These are phyloP conservation scores for Falco biarmicus DNA, from an alignment of 2,797 vertebrate genomes.

Conservation along the genomic window DNA sequence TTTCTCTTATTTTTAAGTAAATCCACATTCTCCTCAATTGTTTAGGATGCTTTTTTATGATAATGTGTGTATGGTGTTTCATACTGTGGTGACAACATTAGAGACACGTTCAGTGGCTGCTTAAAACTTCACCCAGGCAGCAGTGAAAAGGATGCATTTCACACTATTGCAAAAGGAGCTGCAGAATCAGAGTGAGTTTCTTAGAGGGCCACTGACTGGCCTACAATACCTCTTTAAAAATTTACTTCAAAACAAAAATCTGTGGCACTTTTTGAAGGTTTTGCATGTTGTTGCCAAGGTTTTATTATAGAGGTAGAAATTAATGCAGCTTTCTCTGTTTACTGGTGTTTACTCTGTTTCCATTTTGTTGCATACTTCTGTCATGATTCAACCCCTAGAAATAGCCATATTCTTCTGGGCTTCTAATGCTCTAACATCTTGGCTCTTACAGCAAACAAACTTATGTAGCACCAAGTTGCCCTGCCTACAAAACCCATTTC, in stretches of 20 bases:
- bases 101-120: neutral
- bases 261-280: neutral
- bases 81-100: neutral
- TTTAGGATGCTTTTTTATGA: neutral
- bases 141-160: neutral
- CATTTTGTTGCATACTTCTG: constrained; percentile 54
- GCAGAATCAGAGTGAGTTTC: neutral
- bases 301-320: constrained; percentile 1
- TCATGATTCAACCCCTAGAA: constrained; percentile 38
- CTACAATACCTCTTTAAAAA: neutral
- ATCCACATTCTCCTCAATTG: neutral
- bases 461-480: constrained; percentile 24
- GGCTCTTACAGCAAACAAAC: constrained; percentile 39
- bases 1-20: constrained; percentile 1
- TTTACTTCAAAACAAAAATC: neutral
- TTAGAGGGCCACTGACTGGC: neutral
- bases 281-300: neutral
- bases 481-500: constrained; percentile 38
- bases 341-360: constrained; percentile 46
- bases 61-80: neutral
- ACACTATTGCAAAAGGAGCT: neutral
- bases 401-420: constrained; percentile 37
- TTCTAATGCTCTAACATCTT: constrained; percentile 19
- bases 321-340: constrained; percentile 24
- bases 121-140: neutral